Percentiles rank a stretch among this genome's conserved stretches.
These are phyloP conservation scores for Semibalanus balanoides DNA, from an alignment of 1,140 invertebrate species.

Conservation along the genomic window DNA sequence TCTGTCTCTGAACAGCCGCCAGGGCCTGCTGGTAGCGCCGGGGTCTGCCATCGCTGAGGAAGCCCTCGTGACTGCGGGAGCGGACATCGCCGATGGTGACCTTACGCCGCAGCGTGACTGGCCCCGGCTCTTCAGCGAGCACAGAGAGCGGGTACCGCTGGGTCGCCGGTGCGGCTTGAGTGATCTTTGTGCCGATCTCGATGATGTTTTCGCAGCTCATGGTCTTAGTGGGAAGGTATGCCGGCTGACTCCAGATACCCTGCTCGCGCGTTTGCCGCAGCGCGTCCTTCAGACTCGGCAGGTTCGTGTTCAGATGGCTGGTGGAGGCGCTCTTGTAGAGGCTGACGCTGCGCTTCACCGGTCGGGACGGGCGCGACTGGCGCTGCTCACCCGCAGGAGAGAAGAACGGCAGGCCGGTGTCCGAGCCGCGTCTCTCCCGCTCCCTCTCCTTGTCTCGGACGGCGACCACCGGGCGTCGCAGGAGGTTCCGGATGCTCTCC, in stretches of 20 bases:
- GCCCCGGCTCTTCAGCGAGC: neutral
- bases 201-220: constrained; percentile 47
- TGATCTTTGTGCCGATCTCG: constrained; percentile 26
- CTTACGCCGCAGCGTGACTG: neutral
- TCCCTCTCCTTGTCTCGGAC: too few species aligned
- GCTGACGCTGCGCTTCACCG: neutral
- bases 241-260: constrained; percentile 22
- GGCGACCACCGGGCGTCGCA: constrained; percentile 12
- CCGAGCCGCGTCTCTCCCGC: neutral
- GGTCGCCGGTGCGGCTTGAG: too few species aligned
- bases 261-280: constrained; percentile 6
- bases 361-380: too few species aligned
- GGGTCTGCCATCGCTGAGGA: neutral
- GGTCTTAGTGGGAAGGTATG: constrained; percentile 39
- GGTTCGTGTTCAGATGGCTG: constrained; percentile 13
- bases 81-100: neutral
- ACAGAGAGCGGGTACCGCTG: neutral
- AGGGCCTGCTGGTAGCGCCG: neutral
- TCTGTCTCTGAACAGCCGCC: too few species aligned
- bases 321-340: constrained; percentile 21
- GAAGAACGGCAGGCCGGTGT: neutral
- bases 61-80: neutral
- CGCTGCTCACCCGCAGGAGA: neutral
- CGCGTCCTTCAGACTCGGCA: constrained; percentile 5
- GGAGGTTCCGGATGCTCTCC: constrained; percentile 22